Conservation (phyloP, 2,888 invertebrate species). For the Lasioglossum marginatum region DNA sequence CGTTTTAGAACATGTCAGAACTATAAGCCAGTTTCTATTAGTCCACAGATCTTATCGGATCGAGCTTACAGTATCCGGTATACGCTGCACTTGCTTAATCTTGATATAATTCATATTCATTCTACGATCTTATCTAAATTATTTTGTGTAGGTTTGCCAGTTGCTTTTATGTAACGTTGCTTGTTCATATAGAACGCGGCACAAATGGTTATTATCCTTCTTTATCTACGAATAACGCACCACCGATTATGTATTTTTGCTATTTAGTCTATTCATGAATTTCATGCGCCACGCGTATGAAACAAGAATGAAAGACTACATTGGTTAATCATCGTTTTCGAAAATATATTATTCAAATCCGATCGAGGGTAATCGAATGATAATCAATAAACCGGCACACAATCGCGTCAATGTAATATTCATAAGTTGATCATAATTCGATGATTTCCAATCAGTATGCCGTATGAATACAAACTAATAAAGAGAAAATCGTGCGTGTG, state of each 20-base stretch:
- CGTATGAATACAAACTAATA: background rate
- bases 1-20: background rate
- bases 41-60: background rate
- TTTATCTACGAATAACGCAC: background rate
- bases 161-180: background rate
- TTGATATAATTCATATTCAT: background rate
- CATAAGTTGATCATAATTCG: background rate
- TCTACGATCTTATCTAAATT: conserved; percentile 5
- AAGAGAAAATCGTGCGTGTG: background rate
- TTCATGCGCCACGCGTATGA: background rate
- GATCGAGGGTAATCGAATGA: background rate
- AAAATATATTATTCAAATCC: conserved; percentile 8
- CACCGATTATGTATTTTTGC: background rate
- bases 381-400: background rate
- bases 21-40: background rate
- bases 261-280: too few species aligned
- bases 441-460: background rate
- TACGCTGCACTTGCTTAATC: background rate
- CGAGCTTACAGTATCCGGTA: background rate
- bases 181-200: background rate
- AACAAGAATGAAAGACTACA: background rate
- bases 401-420: background rate
- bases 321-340: background rate
- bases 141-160: background rate
- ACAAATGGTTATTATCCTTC: background rate